These are phyloP conservation scores for Oxytorus armatus DNA, from an alignment of 2,888 invertebrate genomes.

Conservation along the genomic window DNA sequence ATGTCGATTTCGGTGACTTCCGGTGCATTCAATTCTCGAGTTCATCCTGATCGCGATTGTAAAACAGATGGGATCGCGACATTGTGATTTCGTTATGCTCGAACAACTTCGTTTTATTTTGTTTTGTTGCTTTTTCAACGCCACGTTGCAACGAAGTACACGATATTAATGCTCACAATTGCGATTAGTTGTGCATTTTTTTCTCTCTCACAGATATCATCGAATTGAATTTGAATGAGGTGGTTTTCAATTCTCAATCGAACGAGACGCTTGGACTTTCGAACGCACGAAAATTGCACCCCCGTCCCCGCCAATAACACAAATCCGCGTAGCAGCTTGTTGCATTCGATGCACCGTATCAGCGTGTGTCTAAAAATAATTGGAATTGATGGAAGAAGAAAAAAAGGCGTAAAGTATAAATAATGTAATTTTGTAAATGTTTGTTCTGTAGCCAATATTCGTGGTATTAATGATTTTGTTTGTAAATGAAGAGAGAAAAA, in stretches of 20 bases:
- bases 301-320: neutral
- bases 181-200: neutral
- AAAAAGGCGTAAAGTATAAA: neutral
- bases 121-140: neutral
- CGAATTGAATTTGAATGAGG: no score
- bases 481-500: neutral
- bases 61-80: conserved; percentile 44
- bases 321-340: conserved; percentile 11
- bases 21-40: conserved; percentile 29
- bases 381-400: neutral
- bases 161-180: neutral
- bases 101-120: conserved; percentile 46
- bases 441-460: neutral
- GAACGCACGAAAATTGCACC: neutral
- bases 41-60: conserved; percentile 48
- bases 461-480: neutral
- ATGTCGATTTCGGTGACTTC: conserved; percentile 45
- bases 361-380: neutral
- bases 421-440: neutral
- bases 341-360: conserved; percentile 17
- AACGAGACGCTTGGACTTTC: neutral
- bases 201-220: neutral
- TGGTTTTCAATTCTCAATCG: neutral
- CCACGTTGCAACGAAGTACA: neutral
- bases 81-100: conserved; percentile 56